A percentile compares a stretch with the other conserved stretches of the same genome.
Conservation (phyloP, 2,888 invertebrate genomes). For the Agrochola lychnidis region DNA sequence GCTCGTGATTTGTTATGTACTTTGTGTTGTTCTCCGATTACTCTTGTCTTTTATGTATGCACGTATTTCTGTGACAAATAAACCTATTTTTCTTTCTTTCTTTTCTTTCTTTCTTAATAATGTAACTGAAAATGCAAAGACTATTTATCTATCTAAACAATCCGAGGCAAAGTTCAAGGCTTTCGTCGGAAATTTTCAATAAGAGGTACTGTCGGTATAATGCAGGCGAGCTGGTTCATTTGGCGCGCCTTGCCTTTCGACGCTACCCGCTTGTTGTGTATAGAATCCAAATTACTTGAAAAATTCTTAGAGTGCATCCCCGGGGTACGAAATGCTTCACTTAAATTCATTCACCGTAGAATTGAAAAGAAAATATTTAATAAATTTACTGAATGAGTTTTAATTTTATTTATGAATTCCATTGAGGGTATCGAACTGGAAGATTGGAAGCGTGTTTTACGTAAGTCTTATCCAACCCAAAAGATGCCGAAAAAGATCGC, state of each 20-base stretch:
- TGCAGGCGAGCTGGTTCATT: constrained; percentile 82
- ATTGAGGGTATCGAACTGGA: constrained; percentile 32
- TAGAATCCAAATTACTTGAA: constrained; percentile 88
- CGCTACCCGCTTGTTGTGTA: constrained; percentile 82
- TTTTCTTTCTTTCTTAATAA: too few relatives aligned
- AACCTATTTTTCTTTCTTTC: too few relatives aligned
- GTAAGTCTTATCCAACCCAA: not conserved
- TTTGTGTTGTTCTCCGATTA: too few relatives aligned
- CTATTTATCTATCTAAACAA: constrained; percentile 7
- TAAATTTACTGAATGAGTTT: constrained; percentile 61
- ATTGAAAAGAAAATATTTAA: constrained; percentile 71
- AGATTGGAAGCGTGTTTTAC: constrained; percentile 20
- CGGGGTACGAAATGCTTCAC: constrained; percentile 69
- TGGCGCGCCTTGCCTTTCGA: constrained; percentile 80
- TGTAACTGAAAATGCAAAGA: not conserved
- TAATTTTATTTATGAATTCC: constrained; percentile 55
- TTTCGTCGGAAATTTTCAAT: constrained; percentile 51
- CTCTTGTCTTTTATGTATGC: too few relatives aligned
- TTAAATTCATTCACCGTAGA: constrained; percentile 74
- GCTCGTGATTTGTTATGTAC: too few relatives aligned
- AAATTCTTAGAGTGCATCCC: constrained; percentile 81
- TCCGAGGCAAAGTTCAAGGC: constrained; percentile 31
- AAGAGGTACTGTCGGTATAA: constrained; percentile 57
- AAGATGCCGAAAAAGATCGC: not conserved
- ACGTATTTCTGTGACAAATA: too few relatives aligned